Percentiles rank a stretch among this genome's conserved stretches.
Evolutionary conservation across 1,140 invertebrate species (phyloP).

Genomic region (Lepidotrigona ventralis): DNA sequence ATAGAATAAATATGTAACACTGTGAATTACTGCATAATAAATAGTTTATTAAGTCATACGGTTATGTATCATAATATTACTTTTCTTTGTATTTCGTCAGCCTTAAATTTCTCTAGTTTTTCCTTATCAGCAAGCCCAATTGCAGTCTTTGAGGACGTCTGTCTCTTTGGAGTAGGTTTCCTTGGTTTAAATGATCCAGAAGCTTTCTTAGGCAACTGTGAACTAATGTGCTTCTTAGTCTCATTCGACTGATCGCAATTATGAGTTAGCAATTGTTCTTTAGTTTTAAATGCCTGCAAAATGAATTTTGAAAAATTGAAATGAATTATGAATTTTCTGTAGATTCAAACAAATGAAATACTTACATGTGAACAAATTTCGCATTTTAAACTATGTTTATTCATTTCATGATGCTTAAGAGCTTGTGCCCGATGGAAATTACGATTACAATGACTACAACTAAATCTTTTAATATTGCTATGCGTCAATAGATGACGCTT

Average conservation of each 20-base stretch:
- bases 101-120: constrained; percentile 71
- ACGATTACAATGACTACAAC: constrained; percentile 79
- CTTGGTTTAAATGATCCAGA: constrained; percentile 75
- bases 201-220: constrained; percentile 75
- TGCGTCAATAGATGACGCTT: constrained; percentile 84
- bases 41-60: neutral
- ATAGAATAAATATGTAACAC: neutral
- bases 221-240: constrained; percentile 72
- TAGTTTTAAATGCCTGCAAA: constrained; percentile 74
- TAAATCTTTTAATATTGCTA: constrained; percentile 82
- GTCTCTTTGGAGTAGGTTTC: constrained; percentile 76
- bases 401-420: constrained; percentile 77
- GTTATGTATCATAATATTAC: constrained; percentile 51
- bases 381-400: constrained; percentile 76
- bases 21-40: neutral
- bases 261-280: constrained; percentile 75
- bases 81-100: constrained; percentile 72
- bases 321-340: neutral
- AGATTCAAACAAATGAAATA: constrained; percentile 11
- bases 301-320: neutral
- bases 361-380: constrained; percentile 76
- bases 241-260: constrained; percentile 74
- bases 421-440: constrained; percentile 82
- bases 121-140: constrained; percentile 70
- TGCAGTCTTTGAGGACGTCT: constrained; percentile 71